A percentile compares a stretch with the other conserved stretches of the same genome.
These are phyloP conservation scores for Enteromius thamalakanensis DNA, from an alignment of 2,797 vertebrate species.

Conservation along the genomic window DNA sequence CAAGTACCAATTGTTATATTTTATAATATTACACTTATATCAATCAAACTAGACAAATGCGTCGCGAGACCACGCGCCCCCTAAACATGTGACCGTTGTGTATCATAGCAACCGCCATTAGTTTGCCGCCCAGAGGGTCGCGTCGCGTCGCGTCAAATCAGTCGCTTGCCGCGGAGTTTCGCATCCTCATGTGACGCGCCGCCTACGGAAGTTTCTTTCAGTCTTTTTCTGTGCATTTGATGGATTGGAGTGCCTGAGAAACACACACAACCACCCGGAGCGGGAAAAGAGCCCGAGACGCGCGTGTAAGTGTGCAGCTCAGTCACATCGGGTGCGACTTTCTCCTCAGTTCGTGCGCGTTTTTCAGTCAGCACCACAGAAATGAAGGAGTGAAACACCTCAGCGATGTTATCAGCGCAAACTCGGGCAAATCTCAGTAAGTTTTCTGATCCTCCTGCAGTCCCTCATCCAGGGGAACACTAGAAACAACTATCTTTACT, in stretches of 20 bases:
- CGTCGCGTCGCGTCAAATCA: background rate
- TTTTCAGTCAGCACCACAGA: background rate
- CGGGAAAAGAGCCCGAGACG: background rate
- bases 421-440: background rate
- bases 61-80: background rate
- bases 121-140: background rate
- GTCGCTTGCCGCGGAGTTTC: background rate
- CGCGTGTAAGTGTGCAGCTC: background rate
- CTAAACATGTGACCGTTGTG: background rate
- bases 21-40: background rate
- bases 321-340: too few relatives aligned
- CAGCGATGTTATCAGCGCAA: too few relatives aligned
- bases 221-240: background rate
- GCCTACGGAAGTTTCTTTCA: slow-evolving; percentile 13
- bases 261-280: background rate
- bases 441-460: background rate
- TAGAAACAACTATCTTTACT: too few relatives aligned
- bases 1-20: background rate
- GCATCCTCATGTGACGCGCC: slow-evolving; percentile 18
- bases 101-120: background rate
- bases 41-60: background rate
- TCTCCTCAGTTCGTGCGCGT: background rate
- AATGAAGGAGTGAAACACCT: background rate
- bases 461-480: too few relatives aligned
- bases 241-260: background rate